Percentiles rank a stretch among this genome's conserved stretches.
Conservation (phyloP, 2,888 invertebrate species). For the Agrilus biguttatus region DNA sequence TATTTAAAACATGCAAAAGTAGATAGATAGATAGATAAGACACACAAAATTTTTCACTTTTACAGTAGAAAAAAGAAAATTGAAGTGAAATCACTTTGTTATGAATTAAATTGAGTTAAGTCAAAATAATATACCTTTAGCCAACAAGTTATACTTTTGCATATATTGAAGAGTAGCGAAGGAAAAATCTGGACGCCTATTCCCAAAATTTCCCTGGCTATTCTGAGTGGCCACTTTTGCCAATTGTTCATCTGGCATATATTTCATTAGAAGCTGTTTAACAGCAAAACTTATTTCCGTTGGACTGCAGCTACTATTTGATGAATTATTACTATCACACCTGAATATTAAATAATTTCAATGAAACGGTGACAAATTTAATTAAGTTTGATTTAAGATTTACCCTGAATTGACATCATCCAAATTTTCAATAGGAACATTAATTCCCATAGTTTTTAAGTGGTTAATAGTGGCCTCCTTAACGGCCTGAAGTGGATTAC, state of each 20-base stretch:
- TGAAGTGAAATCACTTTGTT: no score
- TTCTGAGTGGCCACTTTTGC: constrained; percentile 16
- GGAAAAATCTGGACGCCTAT: constrained; percentile 44
- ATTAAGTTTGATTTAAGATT: neutral
- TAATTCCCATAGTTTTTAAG: constrained; percentile 25
- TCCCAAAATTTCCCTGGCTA: constrained; percentile 12
- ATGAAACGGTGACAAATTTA: neutral
- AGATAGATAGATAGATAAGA: no score
- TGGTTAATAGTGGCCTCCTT: constrained; percentile 27
- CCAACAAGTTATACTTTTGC: constrained; percentile 45
- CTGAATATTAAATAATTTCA: neutral
- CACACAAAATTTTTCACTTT: no score
- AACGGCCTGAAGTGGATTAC: constrained; percentile 11
- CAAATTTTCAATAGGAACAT: constrained; percentile 16
- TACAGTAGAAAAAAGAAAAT: no score
- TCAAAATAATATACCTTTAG: neutral
- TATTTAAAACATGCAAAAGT: no score
- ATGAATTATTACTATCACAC: neutral
- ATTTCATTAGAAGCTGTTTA: constrained; percentile 40
- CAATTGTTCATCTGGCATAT: constrained; percentile 36
- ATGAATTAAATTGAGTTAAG: no score
- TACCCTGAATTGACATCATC: constrained; percentile 5
- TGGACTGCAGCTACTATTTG: constrained; percentile 9
- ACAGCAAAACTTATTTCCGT: constrained; percentile 39
- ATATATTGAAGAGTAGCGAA: constrained; percentile 58